Conservation (phyloP, 2,113 vertebrate genomes). For the Toxotes jaculatrix region DNA sequence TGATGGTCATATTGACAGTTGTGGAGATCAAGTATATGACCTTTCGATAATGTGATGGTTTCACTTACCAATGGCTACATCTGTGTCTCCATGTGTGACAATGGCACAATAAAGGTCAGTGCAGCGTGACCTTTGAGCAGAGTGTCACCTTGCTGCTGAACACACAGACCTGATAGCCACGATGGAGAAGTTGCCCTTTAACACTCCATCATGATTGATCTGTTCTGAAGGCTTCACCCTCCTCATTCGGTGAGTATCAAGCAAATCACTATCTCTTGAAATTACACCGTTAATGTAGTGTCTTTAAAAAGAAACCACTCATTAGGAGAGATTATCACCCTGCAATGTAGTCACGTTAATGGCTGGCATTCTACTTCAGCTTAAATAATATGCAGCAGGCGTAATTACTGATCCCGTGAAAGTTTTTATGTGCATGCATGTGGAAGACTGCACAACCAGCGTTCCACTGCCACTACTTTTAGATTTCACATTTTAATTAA, state of each 20-base stretch:
- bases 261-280: slow-evolving; percentile 27
- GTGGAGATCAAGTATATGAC: slow-evolving; percentile 29
- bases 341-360: slow-evolving; percentile 42
- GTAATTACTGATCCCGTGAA: slow-evolving; percentile 33
- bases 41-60: slow-evolving; percentile 26
- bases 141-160: slow-evolving; percentile 54
- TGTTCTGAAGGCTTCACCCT: slow-evolving; percentile 21
- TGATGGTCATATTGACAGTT: not conserved
- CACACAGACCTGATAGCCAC: slow-evolving; percentile 50
- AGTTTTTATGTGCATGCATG: slow-evolving; percentile 32
- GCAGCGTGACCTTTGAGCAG: slow-evolving; percentile 63
- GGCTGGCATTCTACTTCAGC: slow-evolving; percentile 28
- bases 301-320: slow-evolving; percentile 45
- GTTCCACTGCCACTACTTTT: slow-evolving; percentile 24
- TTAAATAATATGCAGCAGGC: slow-evolving; percentile 22
- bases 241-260: slow-evolving; percentile 37
- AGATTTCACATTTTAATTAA: slow-evolving; percentile 64
- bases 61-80: slow-evolving; percentile 12
- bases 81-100: slow-evolving; percentile 29
- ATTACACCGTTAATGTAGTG: slow-evolving; percentile 22
- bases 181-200: slow-evolving; percentile 71
- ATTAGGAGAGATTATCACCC: slow-evolving; percentile 55
- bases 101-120: slow-evolving; percentile 46
- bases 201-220: slow-evolving; percentile 58
- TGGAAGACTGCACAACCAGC: slow-evolving; percentile 30